These are phyloP conservation scores for Sycophaga agraensis DNA, from an alignment of 1,140 invertebrate genomes.

Conservation along the genomic window DNA sequence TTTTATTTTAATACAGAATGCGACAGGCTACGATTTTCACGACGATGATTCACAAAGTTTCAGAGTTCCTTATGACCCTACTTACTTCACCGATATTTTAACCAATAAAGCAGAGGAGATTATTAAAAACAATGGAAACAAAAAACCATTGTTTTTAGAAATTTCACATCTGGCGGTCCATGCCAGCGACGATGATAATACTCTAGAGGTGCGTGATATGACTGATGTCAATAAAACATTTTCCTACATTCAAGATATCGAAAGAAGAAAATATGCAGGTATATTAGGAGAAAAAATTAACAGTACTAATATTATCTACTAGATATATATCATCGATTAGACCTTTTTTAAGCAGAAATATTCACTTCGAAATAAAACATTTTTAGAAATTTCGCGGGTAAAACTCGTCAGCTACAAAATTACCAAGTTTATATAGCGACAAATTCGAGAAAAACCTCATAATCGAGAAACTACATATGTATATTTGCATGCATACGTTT, in stretches of 20 bases:
- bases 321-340: no score
- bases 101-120: slow-evolving; percentile 60
- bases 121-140: slow-evolving; percentile 57
- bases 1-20: slow-evolving; percentile 34
- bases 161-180: slow-evolving; percentile 65
- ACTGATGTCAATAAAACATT: slow-evolving; percentile 60
- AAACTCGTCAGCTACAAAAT: no score
- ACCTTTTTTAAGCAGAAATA: no score
- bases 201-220: slow-evolving; percentile 60
- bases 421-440: no score
- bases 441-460: no score
- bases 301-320: no score
- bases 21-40: slow-evolving; percentile 60
- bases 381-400: no score
- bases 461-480: no score
- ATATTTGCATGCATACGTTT: no score
- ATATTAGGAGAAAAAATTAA: no score
- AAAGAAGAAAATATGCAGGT: slow-evolving; percentile 63
- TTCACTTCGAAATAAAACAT: no score
- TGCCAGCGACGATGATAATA: slow-evolving; percentile 40
- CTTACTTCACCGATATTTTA: slow-evolving; percentile 64
- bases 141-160: slow-evolving; percentile 63
- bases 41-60: slow-evolving; percentile 41
- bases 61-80: slow-evolving; percentile 48
- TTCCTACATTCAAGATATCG: slow-evolving; percentile 59